phyloP scores from a whole-genome alignment of 2,797 vertebrate genomes.

The Cyprinella venusta region DNA sequence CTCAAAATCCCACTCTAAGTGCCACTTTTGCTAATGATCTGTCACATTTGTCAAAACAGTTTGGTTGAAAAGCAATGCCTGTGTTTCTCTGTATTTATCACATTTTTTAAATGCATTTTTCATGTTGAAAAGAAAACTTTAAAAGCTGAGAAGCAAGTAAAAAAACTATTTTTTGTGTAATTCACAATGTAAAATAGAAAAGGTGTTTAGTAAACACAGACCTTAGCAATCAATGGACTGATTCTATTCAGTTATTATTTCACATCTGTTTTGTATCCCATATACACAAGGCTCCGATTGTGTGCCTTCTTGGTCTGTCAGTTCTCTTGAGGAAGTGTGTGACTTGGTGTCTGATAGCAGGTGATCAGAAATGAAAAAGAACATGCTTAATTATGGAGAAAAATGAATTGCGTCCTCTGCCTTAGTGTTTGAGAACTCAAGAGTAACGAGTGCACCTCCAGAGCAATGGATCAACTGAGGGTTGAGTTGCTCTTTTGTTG shows the following conservation, averaged over 20 bases:
- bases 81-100: background rate
- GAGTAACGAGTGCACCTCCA: background rate
- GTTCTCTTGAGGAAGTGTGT: background rate
- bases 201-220: background rate
- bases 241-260: background rate
- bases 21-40: background rate
- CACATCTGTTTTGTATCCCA: background rate
- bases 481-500: background rate
- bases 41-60: background rate
- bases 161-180: background rate
- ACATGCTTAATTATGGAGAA: constrained; percentile 37
- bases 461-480: constrained; percentile 13
- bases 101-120: background rate
- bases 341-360: constrained; percentile 2
- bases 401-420: background rate
- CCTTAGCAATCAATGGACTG: background rate
- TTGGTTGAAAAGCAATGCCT: background rate
- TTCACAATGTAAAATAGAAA: background rate
- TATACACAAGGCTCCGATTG: background rate
- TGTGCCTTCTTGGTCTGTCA: background rate
- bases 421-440: constrained; percentile 7
- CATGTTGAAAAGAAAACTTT: background rate
- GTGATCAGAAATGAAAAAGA: constrained; percentile 2
- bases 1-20: background rate
- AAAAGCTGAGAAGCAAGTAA: background rate